Percentiles rank a stretch among this genome's conserved stretches.
phyloP scores from a whole-genome alignment of 2,113 vertebrate species.

The Prunella himalayana region DNA sequence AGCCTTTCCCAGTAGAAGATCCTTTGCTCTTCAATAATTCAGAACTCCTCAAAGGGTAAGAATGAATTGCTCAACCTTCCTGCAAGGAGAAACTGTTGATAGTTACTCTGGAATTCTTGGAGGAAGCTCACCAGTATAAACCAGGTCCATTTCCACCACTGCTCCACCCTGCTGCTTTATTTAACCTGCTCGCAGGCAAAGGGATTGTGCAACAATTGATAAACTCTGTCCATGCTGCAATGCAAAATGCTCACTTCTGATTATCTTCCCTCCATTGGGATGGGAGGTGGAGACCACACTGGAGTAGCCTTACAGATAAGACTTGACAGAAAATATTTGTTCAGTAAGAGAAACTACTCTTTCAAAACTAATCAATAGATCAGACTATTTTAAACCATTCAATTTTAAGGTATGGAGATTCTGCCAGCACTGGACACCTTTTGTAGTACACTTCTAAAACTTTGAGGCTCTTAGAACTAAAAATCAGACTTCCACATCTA shows the following conservation, averaged over 20 bases:
- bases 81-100: neutral
- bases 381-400: neutral
- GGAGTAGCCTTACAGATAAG: neutral
- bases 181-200: neutral
- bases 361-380: neutral
- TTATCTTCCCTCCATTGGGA: neutral
- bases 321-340: neutral
- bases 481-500: neutral
- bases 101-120: neutral
- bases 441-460: neutral
- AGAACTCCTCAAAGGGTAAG: slow-evolving; percentile 4
- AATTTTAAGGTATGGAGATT: neutral
- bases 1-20: slow-evolving; percentile 16
- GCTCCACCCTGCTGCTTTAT: neutral
- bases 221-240: neutral
- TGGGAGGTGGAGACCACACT: neutral
- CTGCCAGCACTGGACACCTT: neutral
- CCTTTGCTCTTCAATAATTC: slow-evolving; percentile 25
- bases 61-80: neutral
- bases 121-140: neutral
- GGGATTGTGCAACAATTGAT: neutral
- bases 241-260: neutral
- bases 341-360: neutral
- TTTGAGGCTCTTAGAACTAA: neutral
- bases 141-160: neutral